Percentiles rank a stretch among this genome's conserved stretches.
phyloP scores from a whole-genome alignment of 2,888 invertebrate genomes.

The Malthinus flaveolus region DNA sequence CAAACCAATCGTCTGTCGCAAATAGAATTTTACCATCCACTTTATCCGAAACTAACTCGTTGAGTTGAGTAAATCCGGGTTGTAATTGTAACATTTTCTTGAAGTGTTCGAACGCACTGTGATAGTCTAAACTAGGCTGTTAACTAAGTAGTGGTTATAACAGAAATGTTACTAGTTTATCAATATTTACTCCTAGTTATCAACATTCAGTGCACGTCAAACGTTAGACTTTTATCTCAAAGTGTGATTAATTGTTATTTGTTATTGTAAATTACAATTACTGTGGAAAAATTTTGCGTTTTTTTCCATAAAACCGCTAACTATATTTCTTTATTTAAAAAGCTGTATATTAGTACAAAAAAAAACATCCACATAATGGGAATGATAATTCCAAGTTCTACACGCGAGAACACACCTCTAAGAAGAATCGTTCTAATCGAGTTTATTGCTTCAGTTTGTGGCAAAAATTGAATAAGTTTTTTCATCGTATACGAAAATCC shows the following conservation, averaged over 20 bases:
- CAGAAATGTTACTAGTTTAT: too few species aligned
- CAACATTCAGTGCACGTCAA: too few species aligned
- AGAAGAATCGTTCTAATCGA: constrained; percentile 73
- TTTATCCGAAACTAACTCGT: constrained; percentile 55
- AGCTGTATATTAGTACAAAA: constrained; percentile 9
- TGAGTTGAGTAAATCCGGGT: constrained; percentile 56
- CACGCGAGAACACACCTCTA: constrained; percentile 68
- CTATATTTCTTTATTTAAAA: constrained; percentile 4
- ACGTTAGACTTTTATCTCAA: too few species aligned
- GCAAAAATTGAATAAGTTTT: constrained; percentile 67
- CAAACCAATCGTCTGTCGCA: constrained; percentile 68
- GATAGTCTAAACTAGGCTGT: too few species aligned
- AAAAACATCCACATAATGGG: constrained; percentile 59
- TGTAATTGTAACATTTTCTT: constrained; percentile 3
- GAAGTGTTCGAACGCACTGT: too few species aligned
- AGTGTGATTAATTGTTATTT: too few species aligned
- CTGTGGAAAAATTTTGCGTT: too few species aligned
- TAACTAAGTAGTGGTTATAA: too few species aligned
- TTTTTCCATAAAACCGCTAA: too few species aligned
- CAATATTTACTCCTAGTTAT: too few species aligned
- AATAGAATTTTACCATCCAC: constrained; percentile 63
- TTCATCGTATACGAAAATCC: constrained; percentile 66
- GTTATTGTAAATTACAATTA: too few species aligned
- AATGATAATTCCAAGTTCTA: constrained; percentile 72
- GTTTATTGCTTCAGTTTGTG: constrained; percentile 75